Evolutionary conservation across 2,888 invertebrate species (phyloP).

Genomic region (Imbricaverruca yamaguchii): DNA sequence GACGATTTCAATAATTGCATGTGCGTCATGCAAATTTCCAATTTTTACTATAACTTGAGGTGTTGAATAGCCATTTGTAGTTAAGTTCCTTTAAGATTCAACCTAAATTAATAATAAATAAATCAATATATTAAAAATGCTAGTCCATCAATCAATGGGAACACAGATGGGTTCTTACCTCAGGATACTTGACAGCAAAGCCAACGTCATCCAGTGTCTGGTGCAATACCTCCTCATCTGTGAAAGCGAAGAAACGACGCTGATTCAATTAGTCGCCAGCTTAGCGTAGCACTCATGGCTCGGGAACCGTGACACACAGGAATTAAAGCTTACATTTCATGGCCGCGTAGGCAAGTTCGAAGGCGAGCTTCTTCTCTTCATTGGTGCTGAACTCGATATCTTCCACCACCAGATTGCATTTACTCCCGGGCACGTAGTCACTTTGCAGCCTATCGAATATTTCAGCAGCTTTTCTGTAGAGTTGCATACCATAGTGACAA

Average conservation of each 20-base stretch:
- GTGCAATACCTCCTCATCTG: background rate
- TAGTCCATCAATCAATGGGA: too few species aligned
- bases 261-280: background rate
- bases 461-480: constrained; percentile 3
- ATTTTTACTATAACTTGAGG: too few species aligned
- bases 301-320: background rate
- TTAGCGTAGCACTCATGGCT: background rate
- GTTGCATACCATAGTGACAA: background rate
- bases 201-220: background rate
- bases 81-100: too few species aligned
- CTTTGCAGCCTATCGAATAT: background rate
- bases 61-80: too few species aligned
- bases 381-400: background rate
- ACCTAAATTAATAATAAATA: too few species aligned
- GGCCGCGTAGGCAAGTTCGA: constrained; percentile 8
- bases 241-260: background rate
- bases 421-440: background rate
- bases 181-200: background rate
- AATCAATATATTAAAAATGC: too few species aligned
- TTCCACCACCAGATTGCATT: background rate
- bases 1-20: too few species aligned
- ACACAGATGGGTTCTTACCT: background rate
- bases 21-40: too few species aligned
- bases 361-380: constrained; percentile 16
- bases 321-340: constrained; percentile 1